These are phyloP conservation scores for Galeopterus variegatus DNA, from an alignment of 2,113 vertebrate species.

Conservation along the genomic window DNA sequence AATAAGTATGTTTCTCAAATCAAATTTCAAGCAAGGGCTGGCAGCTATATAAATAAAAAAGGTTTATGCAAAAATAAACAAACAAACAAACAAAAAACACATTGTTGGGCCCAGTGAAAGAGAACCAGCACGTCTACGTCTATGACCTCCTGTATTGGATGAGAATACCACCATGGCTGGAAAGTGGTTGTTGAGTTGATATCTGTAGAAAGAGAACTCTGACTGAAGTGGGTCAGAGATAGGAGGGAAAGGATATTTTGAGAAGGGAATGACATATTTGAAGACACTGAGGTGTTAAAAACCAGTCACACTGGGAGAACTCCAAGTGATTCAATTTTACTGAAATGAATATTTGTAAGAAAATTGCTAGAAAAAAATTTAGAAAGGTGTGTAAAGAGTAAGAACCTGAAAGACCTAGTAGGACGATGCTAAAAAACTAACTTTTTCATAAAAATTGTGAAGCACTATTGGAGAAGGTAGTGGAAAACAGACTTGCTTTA, in stretches of 20 bases:
- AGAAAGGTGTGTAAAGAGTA: not conserved
- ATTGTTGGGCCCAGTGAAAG: not conserved
- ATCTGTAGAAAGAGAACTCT: not conserved
- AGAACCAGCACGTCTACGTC: not conserved
- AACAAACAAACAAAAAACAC: not conserved
- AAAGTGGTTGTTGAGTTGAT: not conserved
- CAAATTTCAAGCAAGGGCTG: too few species aligned
- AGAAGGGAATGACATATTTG: not conserved
- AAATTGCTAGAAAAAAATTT: conserved; percentile 11
- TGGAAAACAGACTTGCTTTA: not conserved
- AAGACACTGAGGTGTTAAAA: not conserved
- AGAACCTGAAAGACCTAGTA: not conserved
- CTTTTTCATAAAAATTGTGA: not conserved
- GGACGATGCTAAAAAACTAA: not conserved
- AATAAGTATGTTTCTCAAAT: too few species aligned
- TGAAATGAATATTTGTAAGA: conserved; percentile 7
- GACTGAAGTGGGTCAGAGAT: not conserved
- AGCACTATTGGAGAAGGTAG: not conserved
- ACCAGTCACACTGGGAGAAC: not conserved
- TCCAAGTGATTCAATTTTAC: not conserved
- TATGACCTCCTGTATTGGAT: not conserved
- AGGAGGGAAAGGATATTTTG: not conserved
- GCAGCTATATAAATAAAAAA: too few species aligned
- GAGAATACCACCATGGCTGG: not conserved
- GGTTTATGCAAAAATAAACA: too few species aligned